These are phyloP conservation scores for Tolypeutes matacus DNA, from an alignment of 2,797 vertebrate species.

Conservation along the genomic window DNA sequence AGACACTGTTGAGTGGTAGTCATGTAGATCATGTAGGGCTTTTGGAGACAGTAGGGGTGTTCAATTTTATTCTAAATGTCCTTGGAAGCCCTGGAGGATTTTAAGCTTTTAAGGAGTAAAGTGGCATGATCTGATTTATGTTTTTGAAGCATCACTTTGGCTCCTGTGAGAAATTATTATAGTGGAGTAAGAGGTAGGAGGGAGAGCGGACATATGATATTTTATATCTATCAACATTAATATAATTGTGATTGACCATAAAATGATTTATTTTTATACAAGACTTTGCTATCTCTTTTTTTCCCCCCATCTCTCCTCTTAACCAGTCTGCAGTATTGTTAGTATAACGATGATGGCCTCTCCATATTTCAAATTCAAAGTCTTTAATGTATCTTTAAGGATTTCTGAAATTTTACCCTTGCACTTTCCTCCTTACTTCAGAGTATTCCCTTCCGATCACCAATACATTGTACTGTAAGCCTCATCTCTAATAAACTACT, in stretches of 20 bases:
- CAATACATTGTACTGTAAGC: background rate
- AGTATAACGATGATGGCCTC: background rate
- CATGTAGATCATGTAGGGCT: background rate
- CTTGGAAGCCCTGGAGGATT: background rate
- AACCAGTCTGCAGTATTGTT: background rate
- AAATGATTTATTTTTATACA: constrained; percentile 18
- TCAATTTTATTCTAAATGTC: background rate
- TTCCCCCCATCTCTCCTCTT: background rate
- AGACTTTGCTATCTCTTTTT: background rate
- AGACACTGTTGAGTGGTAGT: background rate
- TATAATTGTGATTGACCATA: background rate
- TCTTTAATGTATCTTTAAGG: background rate
- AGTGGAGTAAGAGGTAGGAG: background rate
- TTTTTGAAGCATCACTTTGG: background rate
- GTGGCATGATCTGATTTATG: background rate
- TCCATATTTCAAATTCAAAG: constrained; percentile 28
- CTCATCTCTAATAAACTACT: background rate
- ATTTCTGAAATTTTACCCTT: background rate
- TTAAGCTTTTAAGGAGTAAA: background rate
- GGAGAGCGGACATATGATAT: background rate
- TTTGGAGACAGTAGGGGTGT: background rate
- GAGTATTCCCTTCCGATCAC: background rate
- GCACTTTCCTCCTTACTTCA: background rate
- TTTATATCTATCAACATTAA: background rate
- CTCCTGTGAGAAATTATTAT: background rate